These are phyloP conservation scores for Drosophila phalerata DNA, from an alignment of 2,888 invertebrate genomes.

Conservation along the genomic window DNA sequence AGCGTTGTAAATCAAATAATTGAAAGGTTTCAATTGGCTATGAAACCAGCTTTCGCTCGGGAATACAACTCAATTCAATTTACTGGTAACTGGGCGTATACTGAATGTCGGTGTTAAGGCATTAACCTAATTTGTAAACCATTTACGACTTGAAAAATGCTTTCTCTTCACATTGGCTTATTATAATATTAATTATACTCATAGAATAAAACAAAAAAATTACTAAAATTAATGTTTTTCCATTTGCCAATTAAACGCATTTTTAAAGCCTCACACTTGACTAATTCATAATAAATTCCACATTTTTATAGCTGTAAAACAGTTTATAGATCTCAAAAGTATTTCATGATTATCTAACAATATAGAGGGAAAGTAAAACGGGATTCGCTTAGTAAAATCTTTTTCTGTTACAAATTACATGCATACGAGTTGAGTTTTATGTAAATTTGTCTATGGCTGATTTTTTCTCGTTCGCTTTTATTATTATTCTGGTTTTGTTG, in stretches of 20 bases:
- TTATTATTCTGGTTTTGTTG: conserved; percentile 17
- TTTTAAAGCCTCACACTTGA: conserved; percentile 10
- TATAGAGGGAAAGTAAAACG: background rate
- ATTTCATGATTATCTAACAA: conserved; percentile 27
- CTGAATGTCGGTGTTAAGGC: background rate
- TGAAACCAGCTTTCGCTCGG: background rate
- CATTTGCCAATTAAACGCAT: background rate
- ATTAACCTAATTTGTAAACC: conserved; percentile 9
- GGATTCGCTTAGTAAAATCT: conserved; percentile 45
- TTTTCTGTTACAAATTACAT: conserved; percentile 58
- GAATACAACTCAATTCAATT: background rate
- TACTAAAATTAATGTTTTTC: background rate
- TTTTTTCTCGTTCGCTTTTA: conserved; percentile 23
- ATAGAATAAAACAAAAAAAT: too few relatives aligned
- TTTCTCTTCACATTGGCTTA: background rate
- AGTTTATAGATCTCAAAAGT: conserved; percentile 23
- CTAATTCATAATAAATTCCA: background rate
- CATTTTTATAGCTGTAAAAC: conserved; percentile 3
- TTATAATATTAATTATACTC: conserved; percentile 8
- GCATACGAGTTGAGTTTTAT: conserved; percentile 63
- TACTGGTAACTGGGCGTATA: background rate
- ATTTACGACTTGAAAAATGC: background rate
- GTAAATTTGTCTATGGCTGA: conserved; percentile 62
- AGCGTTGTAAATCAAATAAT: conserved; percentile 26
- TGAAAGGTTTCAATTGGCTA: conserved; percentile 7